Evolutionary conservation across 2,888 invertebrate species (phyloP), one percentile per base, ranked within the genome.

Genomic region (Sylvicola fuscatus): DNA sequence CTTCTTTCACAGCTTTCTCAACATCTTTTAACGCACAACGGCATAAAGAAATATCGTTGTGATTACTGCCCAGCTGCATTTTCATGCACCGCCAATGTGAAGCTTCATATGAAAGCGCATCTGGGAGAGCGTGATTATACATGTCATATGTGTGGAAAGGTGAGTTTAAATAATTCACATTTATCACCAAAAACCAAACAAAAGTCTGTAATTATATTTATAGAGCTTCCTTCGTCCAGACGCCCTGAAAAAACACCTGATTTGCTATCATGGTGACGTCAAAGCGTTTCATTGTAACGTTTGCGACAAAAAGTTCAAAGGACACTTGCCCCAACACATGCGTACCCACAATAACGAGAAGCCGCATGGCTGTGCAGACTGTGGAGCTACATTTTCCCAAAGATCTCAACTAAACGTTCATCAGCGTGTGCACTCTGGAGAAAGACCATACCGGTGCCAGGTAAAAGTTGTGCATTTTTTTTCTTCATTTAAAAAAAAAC

Each of bases 321-420:
- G 83, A 0, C 84, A 83, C 51, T 59, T 84, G 42, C 69, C 78
- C 13, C 80, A 81, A 47, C 86, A 86, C 50, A 72, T 86, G 72
- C 66, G 83, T 29, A 77, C 76, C 0, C 86, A 86, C 56, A 70
- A 70, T 27, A 72, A 77, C 31, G 40, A 50, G 39, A 72, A 79
- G 41, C 81, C 82, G 0, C 79, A 81, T 51, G 70, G 72, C 21
- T 87, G 86, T 46, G 70, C 72, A 1, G 72, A 72, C 5, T 87
- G 86, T 50, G 76, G 78, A 2, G 74, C 79, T 34, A 60, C 72
- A 21, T 87, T 87, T 47, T 80, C 79, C 1, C 86, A 86, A 50
- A 73, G 81, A 40, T 82, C 82, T 0, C 86, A 87, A 50, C 55
- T 83, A 42, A 82, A 75, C 10, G 84, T 86, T 0, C 86, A 87